Evolutionary conservation across 2,797 vertebrate species (phyloP).

Genomic region (Petrocephalus sullivani): DNA sequence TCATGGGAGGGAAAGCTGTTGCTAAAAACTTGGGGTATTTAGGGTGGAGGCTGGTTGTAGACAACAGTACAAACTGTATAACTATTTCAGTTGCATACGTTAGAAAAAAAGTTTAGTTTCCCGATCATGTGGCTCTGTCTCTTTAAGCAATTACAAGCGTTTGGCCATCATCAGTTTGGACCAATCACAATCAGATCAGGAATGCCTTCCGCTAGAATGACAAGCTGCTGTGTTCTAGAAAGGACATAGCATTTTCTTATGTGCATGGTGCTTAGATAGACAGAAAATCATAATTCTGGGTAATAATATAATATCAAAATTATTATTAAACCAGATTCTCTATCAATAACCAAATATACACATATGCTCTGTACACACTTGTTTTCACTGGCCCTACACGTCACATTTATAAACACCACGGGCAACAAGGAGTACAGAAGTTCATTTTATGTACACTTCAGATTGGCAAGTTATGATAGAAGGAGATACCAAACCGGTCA

Average conservation of each 20-base stretch:
- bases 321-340: neutral
- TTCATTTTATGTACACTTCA: neutral
- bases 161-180: neutral
- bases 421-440: neutral
- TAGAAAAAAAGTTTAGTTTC: neutral
- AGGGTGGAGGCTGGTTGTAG: neutral
- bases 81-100: neutral
- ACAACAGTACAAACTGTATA: neutral
- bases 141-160: neutral
- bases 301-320: neutral
- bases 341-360: constrained; percentile 58
- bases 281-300: neutral
- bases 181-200: neutral
- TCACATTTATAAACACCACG: neutral
- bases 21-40: neutral
- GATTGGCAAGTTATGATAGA: neutral
- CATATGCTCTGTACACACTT: constrained; percentile 32
- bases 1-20: neutral
- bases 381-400: too few species aligned
- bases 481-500: neutral
- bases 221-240: neutral
- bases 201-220: neutral
- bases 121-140: neutral
- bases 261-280: neutral
- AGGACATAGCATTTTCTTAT: neutral